Conservation (phyloP, 1,140 invertebrate genomes). For the Octopus sinensis region DNA sequence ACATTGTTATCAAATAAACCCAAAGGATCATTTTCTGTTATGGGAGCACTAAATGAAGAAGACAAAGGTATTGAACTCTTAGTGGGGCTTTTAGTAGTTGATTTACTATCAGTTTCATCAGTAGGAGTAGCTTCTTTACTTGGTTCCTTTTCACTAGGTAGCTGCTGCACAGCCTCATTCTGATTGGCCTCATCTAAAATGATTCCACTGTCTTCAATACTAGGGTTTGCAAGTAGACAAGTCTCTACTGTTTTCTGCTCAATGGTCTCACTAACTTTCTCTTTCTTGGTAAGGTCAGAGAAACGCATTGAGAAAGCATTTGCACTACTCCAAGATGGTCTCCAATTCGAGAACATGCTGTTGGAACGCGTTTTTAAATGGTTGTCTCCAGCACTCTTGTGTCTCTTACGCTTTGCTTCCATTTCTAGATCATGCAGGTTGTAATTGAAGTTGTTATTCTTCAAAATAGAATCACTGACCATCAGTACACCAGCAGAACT, state of each 20-base stretch:
- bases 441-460: conserved; percentile 26
- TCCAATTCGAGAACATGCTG: conserved; percentile 42
- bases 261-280: conserved; percentile 25
- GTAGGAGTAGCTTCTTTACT: background rate
- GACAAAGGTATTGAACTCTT: conserved; percentile 20
- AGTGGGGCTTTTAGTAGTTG: conserved; percentile 12
- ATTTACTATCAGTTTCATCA: background rate
- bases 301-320: conserved; percentile 28
- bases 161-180: background rate
- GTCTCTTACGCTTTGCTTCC: conserved; percentile 38
- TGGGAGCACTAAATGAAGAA: conserved; percentile 66
- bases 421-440: conserved; percentile 21
- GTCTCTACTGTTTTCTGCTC: conserved; percentile 4
- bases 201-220: conserved; percentile 43
- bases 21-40: conserved; percentile 85
- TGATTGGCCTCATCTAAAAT: conserved; percentile 32
- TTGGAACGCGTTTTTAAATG: conserved; percentile 38
- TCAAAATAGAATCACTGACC: conserved; percentile 47
- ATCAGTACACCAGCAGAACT: conserved; percentile 67
- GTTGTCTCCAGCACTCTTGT: conserved; percentile 50
- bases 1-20: conserved; percentile 67
- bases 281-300: conserved; percentile 32
- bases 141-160: conserved; percentile 10
- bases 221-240: background rate
- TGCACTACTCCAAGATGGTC: conserved; percentile 32